These are phyloP conservation scores for Acronicta psi DNA, from an alignment of 2,888 invertebrate genomes.

Conservation along the genomic window DNA sequence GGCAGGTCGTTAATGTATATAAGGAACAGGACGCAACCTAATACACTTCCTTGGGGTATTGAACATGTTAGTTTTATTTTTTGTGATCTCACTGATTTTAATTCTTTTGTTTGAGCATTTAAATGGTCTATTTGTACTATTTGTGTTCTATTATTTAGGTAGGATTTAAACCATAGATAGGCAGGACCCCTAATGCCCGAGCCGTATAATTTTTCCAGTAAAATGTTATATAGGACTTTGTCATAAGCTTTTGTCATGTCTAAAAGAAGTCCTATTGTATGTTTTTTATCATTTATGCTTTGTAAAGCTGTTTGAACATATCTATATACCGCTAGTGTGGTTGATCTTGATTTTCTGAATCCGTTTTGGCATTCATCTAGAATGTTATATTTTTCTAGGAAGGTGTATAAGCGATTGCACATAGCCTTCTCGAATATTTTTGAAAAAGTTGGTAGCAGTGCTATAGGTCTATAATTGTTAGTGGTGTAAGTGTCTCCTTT, in stretches of 20 bases:
- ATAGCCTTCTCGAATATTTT: neutral
- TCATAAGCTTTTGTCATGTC: constrained; percentile 1
- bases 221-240: neutral
- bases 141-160: neutral
- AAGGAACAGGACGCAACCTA: neutral
- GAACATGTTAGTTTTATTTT: neutral
- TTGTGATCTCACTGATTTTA: neutral
- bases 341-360: neutral
- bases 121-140: constrained; percentile 1
- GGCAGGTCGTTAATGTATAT: neutral
- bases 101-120: neutral
- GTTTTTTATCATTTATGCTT: neutral
- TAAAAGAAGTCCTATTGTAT: neutral
- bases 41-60: neutral
- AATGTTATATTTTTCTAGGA: neutral
- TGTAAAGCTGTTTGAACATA: neutral
- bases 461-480: constrained; percentile 1
- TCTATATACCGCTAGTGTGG: neutral
- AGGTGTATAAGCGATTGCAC: neutral
- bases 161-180: neutral
- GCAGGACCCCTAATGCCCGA: neutral
- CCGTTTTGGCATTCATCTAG: neutral
- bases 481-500: neutral
- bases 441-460: neutral
- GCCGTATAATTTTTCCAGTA: neutral